These are phyloP conservation scores for Psix sp. DNA, from an alignment of 1,140 invertebrate species.

Conservation along the genomic window DNA sequence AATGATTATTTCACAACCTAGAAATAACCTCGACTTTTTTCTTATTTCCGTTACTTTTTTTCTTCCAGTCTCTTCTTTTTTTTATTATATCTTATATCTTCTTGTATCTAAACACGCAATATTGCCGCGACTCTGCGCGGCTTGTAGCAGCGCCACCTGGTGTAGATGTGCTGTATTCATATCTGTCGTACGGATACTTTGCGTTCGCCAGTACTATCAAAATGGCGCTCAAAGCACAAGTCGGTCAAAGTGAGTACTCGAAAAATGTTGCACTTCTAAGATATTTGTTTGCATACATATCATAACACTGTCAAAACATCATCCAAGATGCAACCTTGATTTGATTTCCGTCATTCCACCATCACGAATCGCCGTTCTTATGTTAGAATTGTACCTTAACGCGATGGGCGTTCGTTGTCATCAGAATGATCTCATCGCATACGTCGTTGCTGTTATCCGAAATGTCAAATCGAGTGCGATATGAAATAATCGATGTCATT, in stretches of 20 bases:
- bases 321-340: neutral
- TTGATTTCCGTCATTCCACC: neutral
- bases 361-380: neutral
- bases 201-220: slow-evolving; percentile 69
- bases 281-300: slow-evolving; percentile 9
- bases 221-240: slow-evolving; percentile 80
- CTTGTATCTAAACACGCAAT: too few species aligned
- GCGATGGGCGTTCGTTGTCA: slow-evolving; percentile 58
- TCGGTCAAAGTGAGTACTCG: slow-evolving; percentile 79
- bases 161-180: neutral
- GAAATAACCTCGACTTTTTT: too few species aligned
- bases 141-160: slow-evolving; percentile 11
- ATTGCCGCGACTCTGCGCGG: neutral
- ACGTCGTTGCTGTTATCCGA: slow-evolving; percentile 38
- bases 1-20: too few species aligned
- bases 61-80: too few species aligned
- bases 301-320: slow-evolving; percentile 34
- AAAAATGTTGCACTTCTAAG: slow-evolving; percentile 65
- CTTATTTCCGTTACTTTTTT: too few species aligned
- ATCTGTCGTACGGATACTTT: too few species aligned
- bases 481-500: too few species aligned
- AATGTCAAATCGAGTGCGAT: slow-evolving; percentile 14
- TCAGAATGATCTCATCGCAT: slow-evolving; percentile 20
- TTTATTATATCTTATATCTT: too few species aligned
- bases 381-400: slow-evolving; percentile 57